Base-by-base conservation (phyloP, 2,888 invertebrate genomes). In the Monoplex corrugatus region DNA sequence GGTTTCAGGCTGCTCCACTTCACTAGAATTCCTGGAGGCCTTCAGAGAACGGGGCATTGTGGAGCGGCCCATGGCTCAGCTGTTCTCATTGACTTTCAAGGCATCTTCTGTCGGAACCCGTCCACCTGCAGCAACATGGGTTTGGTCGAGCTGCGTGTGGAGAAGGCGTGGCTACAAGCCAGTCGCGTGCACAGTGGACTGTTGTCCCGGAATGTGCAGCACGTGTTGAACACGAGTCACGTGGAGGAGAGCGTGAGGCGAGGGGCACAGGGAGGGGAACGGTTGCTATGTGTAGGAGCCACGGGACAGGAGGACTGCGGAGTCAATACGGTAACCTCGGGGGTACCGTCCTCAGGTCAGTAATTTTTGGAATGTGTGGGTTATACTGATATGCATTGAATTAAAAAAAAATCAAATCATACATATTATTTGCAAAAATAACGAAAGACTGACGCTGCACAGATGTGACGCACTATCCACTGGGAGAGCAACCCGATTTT, bases 261-360 rank as follows among this genome's bases (percentile, higher is more conserved):
- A 19, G 87, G 68, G 35, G 87, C 87, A 38, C 87, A 87, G 78
- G 44, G 87, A 28, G 87, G 87, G 50, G 87, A 87, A 38, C 35
- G 87, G 13, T 50, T 87, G 23, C 78, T 87, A 44, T 78, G 87
- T n/a, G 87, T 87, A 13, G 87, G 43, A 1, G 68, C 40, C 44
- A 87, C 87, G 23, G 87, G 87, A 28, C 87, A 87, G 45, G 87
- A 87, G 38, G 87, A 87, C 50, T 87, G 87, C 50, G 40, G 87
- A 16, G 23, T 28, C n/a, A 43, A 35, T 16, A 28, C 10, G 1
- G 68, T 19, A 2, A 82, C 82, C 16, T 35, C 44, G 1, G 63
- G 86, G 38, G 63, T 35, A 10, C 13, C 38, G 23, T 50, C 86
- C 28, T 86, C 86, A 40, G 86, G 86, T 86, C 40, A 86, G 50